Evolutionary conservation across 2,797 vertebrate genomes (phyloP).

Genomic region (Diceros bicornis): DNA sequence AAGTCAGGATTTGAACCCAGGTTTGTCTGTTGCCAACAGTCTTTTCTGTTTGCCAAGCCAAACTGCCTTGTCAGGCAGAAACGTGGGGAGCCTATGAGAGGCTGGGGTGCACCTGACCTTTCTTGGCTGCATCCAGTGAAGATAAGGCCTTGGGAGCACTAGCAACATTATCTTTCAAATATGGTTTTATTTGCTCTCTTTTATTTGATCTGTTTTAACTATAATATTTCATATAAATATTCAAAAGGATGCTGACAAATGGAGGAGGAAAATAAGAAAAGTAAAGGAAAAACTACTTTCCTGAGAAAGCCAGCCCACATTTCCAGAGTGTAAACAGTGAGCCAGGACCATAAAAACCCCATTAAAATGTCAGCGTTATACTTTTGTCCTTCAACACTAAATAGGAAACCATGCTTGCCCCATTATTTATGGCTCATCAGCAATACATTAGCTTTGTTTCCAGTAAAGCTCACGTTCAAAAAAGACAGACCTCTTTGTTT

Average conservation of each 20-base stretch:
- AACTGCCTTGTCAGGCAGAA: neutral
- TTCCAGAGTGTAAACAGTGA: slow-evolving; percentile 72
- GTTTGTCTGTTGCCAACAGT: slow-evolving; percentile 16
- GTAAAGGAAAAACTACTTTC: slow-evolving; percentile 58
- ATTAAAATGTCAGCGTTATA: slow-evolving; percentile 74
- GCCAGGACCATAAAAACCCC: slow-evolving; percentile 70
- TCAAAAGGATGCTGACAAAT: slow-evolving; percentile 74
- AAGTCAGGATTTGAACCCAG: neutral
- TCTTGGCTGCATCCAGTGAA: neutral
- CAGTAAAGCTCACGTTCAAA: slow-evolving; percentile 34
- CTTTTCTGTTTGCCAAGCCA: slow-evolving; percentile 37
- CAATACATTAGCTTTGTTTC: slow-evolving; percentile 73
- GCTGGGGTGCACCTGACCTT: neutral
- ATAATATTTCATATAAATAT: slow-evolving; percentile 71
- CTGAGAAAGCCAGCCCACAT: slow-evolving; percentile 38
- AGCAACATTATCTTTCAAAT: slow-evolving; percentile 24
- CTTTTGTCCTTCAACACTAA: slow-evolving; percentile 59
- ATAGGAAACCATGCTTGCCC: slow-evolving; percentile 63
- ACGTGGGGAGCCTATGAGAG: neutral
- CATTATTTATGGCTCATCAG: slow-evolving; percentile 81
- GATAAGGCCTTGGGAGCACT: neutral
- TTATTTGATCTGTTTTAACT: slow-evolving; percentile 59
- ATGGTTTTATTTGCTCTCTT: slow-evolving; percentile 69
- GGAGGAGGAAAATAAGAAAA: slow-evolving; percentile 47
- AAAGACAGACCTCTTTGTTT: slow-evolving; percentile 39